These are phyloP conservation scores for Beris chalybata DNA, from an alignment of 2,888 invertebrate genomes.

Conservation along the genomic window DNA sequence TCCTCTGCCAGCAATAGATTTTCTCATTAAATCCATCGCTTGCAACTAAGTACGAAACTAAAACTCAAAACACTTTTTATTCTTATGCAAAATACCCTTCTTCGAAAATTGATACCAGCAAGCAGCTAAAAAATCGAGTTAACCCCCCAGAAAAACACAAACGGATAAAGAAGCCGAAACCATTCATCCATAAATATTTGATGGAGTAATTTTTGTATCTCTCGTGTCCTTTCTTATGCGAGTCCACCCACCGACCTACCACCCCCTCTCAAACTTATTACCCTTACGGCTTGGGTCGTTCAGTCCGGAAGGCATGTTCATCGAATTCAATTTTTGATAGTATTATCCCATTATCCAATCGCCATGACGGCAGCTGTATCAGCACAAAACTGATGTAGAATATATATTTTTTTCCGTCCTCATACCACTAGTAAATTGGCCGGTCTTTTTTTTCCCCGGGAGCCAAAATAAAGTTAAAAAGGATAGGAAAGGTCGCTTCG, in stretches of 20 bases:
- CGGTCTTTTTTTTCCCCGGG: slow-evolving; percentile 9
- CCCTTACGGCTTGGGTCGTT: neutral
- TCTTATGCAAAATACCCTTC: too few species aligned
- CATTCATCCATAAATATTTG: slow-evolving; percentile 44
- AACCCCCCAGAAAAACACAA: neutral
- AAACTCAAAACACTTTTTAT: too few species aligned
- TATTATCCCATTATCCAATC: slow-evolving; percentile 44
- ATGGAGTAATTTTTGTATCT: slow-evolving; percentile 43
- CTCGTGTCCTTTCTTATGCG: slow-evolving; percentile 34
- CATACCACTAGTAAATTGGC: slow-evolving; percentile 12
- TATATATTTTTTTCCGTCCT: neutral
- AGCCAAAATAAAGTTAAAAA: slow-evolving; percentile 20
- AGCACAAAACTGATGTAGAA: slow-evolving; percentile 6
- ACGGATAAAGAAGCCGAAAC: slow-evolving; percentile 10
- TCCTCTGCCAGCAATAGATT: too few species aligned
- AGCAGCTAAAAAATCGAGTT: neutral
- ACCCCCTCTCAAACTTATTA: too few species aligned
- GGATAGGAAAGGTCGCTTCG: slow-evolving; percentile 29
- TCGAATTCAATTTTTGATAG: slow-evolving; percentile 39
- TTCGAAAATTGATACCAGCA: too few species aligned
- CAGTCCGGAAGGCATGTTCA: slow-evolving; percentile 28
- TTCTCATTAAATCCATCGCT: too few species aligned
- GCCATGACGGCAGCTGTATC: slow-evolving; percentile 37
- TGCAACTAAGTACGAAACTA: too few species aligned
- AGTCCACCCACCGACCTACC: neutral